Evolutionary conservation across 2,888 invertebrate genomes (phyloP), one percentile per base, ranked within the genome.

Genomic region (Cantharis flavilabris): DNA sequence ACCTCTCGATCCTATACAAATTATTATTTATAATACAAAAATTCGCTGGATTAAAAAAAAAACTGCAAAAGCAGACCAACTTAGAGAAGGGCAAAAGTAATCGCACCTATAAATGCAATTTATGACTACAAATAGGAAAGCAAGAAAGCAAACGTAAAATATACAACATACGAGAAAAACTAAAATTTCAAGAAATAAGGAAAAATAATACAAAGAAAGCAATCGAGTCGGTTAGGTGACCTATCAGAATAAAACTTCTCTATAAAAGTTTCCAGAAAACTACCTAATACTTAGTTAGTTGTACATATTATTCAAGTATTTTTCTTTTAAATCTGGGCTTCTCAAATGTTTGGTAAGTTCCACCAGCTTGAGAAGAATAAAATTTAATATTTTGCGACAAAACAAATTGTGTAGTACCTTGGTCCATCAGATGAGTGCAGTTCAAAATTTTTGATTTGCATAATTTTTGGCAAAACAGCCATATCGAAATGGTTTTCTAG

Each of bases 261-360:
- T 13, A 33, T 5, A 33, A 33, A 13, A 13, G 13, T n/a, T 26
- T 33, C 3, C 33, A 13, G 4, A 13, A 33, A 13, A 13, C 33
- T 33, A 33, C 33, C n/a, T 5, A 5, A 16, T 16, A 16, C 1
- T 7, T 49, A 0, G n/a, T 49, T n/a, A n/a, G n/a, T n/a, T n/a
- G n/a, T n/a, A n/a, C n/a, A 71, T 77, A 81, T 30, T 81, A 76
- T 65, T 85, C 82, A 13, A 83, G 73, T 81, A 88, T 88, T 72
- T 88, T 84, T 86, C 93, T 93, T 82, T 92, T 93, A 67, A 91
- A 87, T 0, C 96, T 92, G 0, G 99, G 98, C 80, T 95, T 92
- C 0, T 98, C 97, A 87, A 99, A 99, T 2, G 94, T 90, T 88
- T 97, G 98, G 84, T 97, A 96, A 91, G 97, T 94, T 16, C 98